Evolutionary conservation across 2,113 vertebrate species (phyloP).

Genomic region (Amphiprion percula): DNA sequence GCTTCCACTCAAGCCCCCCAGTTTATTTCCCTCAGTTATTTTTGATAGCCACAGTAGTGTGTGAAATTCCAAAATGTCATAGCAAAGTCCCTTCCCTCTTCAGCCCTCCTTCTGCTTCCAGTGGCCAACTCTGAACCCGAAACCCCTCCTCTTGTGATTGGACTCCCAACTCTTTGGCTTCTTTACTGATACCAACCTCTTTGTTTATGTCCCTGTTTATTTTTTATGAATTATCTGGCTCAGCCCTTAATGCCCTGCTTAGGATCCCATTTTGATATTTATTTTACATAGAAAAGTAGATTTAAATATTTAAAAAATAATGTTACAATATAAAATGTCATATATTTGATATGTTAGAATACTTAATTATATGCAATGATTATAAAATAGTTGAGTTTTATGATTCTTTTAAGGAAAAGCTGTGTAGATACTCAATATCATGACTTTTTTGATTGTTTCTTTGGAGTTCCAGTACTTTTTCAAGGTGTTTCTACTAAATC

Average conservation of each 20-base stretch:
- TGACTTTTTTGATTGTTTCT: conserved; percentile 13
- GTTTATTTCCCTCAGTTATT: conserved; percentile 12
- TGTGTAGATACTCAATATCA: conserved; percentile 35
- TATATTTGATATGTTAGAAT: conserved; percentile 30
- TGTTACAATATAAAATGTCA: conserved; percentile 35
- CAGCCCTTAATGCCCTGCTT: conserved; percentile 13
- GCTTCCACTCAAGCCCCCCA: neutral
- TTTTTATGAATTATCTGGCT: conserved; percentile 44
- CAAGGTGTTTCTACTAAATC: conserved; percentile 72
- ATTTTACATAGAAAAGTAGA: neutral
- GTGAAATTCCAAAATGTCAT: conserved; percentile 69
- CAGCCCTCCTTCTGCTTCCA: conserved; percentile 77
- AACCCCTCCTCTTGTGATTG: conserved; percentile 62
- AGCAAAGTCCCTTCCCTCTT: conserved; percentile 24
- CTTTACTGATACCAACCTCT: conserved; percentile 53
- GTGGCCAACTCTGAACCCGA: conserved; percentile 44
- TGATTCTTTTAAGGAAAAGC: neutral
- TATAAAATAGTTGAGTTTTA: conserved; percentile 22
- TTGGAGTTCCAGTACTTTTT: conserved; percentile 57
- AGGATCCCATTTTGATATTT: conserved; percentile 26
- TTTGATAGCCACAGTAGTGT: conserved; percentile 88
- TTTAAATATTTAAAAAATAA: conserved; percentile 7
- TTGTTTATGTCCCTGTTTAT: conserved; percentile 58
- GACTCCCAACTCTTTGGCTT: conserved; percentile 64
- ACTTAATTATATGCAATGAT: conserved; percentile 33